These are phyloP conservation scores for Augiades crinisus DNA, from an alignment of 2,888 invertebrate species.

Conservation along the genomic window DNA sequence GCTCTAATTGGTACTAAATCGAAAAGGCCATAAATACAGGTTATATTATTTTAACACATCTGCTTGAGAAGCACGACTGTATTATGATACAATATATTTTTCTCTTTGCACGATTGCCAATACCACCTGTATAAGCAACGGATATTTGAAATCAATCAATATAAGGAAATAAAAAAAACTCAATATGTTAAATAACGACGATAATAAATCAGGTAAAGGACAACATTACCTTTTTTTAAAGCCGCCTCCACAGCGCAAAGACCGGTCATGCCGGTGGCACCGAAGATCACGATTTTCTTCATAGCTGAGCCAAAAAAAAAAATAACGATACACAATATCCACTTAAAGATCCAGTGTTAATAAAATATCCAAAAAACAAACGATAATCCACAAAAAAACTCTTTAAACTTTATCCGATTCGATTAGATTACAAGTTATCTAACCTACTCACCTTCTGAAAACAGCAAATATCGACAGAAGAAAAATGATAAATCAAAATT, in stretches of 20 bases:
- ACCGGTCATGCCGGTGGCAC: constrained; percentile 92
- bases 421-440: constrained; percentile 19
- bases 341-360: too few species aligned
- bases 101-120: too few species aligned
- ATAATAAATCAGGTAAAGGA: not conserved
- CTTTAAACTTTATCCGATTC: not conserved
- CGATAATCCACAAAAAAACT: not conserved
- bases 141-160: too few species aligned
- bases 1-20: too few species aligned
- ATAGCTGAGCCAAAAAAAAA: constrained; percentile 59
- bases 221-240: constrained; percentile 86
- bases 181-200: too few species aligned
- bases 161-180: too few species aligned
- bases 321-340: not conserved
- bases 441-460: not conserved
- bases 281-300: constrained; percentile 91
- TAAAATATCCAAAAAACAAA: too few species aligned
- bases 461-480: not conserved
- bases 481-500: not conserved
- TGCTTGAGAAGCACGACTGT: too few species aligned
- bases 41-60: too few species aligned
- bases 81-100: too few species aligned
- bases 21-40: too few species aligned
- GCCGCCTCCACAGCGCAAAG: constrained; percentile 89
- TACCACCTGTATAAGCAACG: too few species aligned